Evolutionary conservation across 2,888 invertebrate genomes (phyloP).

Genomic region (Drosophila neoperkinsi): DNA sequence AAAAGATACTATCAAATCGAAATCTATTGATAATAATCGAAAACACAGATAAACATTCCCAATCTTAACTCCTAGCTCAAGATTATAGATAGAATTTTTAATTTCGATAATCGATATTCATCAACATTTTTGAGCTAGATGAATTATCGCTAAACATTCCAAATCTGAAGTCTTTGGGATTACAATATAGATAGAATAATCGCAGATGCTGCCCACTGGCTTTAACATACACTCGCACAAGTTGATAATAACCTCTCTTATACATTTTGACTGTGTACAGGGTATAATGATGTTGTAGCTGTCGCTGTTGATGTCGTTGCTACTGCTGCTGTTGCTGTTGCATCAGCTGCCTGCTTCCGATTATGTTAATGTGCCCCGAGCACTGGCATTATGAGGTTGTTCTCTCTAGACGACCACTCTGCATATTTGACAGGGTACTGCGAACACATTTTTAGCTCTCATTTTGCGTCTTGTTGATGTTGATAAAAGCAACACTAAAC

Average conservation of each 20-base stretch:
- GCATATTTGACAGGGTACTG: conserved; percentile 66
- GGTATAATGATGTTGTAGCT: conserved; percentile 59
- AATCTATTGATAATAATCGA: not conserved
- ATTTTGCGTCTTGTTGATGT: conserved; percentile 27
- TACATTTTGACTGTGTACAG: not conserved
- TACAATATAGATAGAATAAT: not conserved
- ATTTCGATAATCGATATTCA: not conserved
- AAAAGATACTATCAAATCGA: not conserved
- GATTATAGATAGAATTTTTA: not conserved
- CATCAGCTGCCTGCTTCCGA: conserved; percentile 61
- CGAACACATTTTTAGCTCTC: conserved; percentile 35
- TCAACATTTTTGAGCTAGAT: not conserved
- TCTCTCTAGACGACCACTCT: conserved; percentile 69
- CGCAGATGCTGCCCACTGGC: not conserved
- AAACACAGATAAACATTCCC: not conserved
- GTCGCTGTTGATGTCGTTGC: conserved; percentile 18
- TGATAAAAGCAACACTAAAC: conserved; percentile 48
- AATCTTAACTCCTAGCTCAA: not conserved
- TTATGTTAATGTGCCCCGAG: conserved; percentile 75
- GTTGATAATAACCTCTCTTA: not conserved
- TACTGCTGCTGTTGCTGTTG: conserved; percentile 49
- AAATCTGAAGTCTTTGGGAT: not conserved
- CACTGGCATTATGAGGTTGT: conserved; percentile 74
- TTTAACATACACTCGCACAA: not conserved
- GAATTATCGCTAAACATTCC: not conserved